Percentiles rank a stretch among this genome's conserved stretches.
phyloP scores from a whole-genome alignment of 2,888 invertebrate genomes.

The Junonia oenone region DNA sequence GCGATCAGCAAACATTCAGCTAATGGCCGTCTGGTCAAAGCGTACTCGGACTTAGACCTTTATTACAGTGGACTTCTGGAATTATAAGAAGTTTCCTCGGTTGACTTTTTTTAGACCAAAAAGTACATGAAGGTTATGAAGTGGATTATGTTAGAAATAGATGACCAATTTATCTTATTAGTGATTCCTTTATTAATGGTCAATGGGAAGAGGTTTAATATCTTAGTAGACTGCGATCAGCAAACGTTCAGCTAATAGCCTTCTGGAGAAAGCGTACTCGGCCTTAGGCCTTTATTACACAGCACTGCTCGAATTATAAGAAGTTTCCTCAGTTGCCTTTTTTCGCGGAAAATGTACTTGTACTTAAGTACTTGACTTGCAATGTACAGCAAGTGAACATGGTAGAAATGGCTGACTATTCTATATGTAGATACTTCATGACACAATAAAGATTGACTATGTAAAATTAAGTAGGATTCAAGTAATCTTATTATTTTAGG shows the following conservation, averaged over 20 bases:
- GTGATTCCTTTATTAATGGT: no score
- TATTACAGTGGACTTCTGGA: neutral
- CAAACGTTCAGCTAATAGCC: constrained; percentile 27
- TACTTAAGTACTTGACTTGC: no score
- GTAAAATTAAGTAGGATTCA: no score
- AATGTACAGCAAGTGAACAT: no score
- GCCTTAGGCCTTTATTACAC: neutral
- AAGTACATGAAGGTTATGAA: no score
- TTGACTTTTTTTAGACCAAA: no score
- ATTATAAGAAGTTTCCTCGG: neutral
- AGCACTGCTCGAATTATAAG: neutral
- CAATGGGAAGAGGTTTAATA: constrained; percentile 17
- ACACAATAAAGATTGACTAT: no score
- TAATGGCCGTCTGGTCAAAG: constrained; percentile 19
- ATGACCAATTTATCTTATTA: no score
- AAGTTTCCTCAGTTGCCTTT: neutral
- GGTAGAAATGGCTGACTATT: no score
- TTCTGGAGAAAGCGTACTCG: neutral
- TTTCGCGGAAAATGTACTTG: no score
- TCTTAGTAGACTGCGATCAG: constrained; percentile 18
- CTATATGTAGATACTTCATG: no score
- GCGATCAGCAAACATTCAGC: constrained; percentile 22
- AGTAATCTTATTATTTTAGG: neutral
- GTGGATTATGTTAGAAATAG: no score
- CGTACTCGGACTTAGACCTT: neutral